phyloP scores from a whole-genome alignment of 1,140 invertebrate species.

The Batillaria attramentaria region DNA sequence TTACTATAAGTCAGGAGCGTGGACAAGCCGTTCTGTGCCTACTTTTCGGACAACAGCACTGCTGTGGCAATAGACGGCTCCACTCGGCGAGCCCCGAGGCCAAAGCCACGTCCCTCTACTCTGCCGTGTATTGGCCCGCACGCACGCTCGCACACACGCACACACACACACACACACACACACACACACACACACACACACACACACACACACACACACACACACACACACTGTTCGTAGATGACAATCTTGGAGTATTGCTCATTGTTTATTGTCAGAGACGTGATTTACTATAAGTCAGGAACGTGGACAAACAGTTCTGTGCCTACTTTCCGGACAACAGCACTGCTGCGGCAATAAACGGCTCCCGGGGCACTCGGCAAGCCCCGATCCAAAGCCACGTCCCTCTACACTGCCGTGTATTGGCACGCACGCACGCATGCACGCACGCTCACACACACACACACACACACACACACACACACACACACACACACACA shows the following conservation, averaged over 20 bases:
- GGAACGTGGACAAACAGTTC: background rate
- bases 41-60: background rate
- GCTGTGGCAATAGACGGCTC: background rate
- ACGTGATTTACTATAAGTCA: background rate
- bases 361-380: no score
- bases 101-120: background rate
- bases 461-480: background rate
- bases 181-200: background rate
- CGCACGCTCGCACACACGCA: background rate
- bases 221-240: background rate
- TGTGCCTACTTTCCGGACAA: background rate
- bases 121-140: background rate
- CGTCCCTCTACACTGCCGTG: background rate
- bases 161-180: background rate
- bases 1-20: background rate
- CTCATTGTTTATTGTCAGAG: no score
- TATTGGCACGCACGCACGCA: background rate
- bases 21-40: background rate
- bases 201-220: background rate
- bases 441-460: slow-evolving; percentile 1
- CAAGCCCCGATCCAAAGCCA: background rate
- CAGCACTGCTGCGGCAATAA: background rate
- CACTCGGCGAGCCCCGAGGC: background rate
- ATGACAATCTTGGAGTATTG: background rate
- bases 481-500: background rate